Percentiles rank a stretch among this genome's conserved stretches.
phyloP scores from a whole-genome alignment of 2,113 vertebrate species.

The Casuarius casuarius region DNA sequence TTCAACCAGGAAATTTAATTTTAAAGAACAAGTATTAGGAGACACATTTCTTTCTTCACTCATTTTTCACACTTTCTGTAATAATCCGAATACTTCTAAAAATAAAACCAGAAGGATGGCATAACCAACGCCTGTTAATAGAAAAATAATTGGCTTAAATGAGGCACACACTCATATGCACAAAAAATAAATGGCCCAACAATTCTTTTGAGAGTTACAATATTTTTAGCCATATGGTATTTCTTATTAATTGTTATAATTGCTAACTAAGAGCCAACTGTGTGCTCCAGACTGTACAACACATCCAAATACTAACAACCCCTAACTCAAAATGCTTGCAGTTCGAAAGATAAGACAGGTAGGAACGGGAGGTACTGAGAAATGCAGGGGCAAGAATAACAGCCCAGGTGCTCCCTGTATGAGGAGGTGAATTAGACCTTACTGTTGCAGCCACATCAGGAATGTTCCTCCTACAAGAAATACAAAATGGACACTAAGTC shows the following conservation, averaged over 20 bases:
- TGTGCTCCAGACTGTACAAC: neutral
- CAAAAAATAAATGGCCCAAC: conserved; percentile 54
- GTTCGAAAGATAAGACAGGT: neutral
- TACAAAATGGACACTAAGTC: neutral
- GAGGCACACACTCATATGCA: conserved; percentile 32
- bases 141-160: conserved; percentile 72
- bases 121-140: conserved; percentile 55
- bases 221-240: conserved; percentile 61
- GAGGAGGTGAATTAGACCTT: neutral
- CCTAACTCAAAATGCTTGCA: neutral
- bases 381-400: neutral
- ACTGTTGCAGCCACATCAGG: neutral
- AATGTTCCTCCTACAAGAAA: neutral
- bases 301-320: neutral
- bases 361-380: neutral
- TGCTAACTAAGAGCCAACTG: conserved; percentile 24
- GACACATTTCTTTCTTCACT: conserved; percentile 48
- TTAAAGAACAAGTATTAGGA: conserved; percentile 36
- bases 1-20: conserved; percentile 67
- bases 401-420: neutral
- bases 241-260: conserved; percentile 45
- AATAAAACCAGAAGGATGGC: conserved; percentile 71
- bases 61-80: conserved; percentile 68
- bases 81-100: conserved; percentile 71
- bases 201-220: conserved; percentile 46